Percentiles rank a stretch among this genome's conserved stretches.
phyloP scores from a whole-genome alignment of 2,113 vertebrate species.

The Apeltes quadracus region DNA sequence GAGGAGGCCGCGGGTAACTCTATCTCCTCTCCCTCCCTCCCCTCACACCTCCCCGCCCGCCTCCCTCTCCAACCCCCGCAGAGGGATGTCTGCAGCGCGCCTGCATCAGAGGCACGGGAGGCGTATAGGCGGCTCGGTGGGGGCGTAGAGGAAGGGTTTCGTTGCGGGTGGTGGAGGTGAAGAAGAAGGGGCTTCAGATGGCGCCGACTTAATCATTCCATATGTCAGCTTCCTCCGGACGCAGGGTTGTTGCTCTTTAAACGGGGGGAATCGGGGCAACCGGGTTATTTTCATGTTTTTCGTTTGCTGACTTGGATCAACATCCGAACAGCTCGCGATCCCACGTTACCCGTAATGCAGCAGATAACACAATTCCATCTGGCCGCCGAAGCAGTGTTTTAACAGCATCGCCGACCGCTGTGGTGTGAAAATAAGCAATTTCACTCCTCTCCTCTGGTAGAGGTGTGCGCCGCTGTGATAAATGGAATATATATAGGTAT shows the following conservation, averaged over 20 bases:
- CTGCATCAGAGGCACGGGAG: constrained; percentile 57
- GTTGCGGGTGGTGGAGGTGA: constrained; percentile 33
- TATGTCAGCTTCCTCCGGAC: constrained; percentile 65
- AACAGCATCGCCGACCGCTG: constrained; percentile 17
- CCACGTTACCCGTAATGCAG: constrained; percentile 19
- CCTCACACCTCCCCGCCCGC: constrained; percentile 24
- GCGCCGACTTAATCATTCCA: constrained; percentile 65
- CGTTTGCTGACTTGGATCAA: neutral
- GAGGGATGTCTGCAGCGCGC: constrained; percentile 49
- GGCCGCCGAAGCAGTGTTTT: constrained; percentile 2
- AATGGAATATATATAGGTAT: constrained; percentile 22
- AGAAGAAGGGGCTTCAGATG: constrained; percentile 51
- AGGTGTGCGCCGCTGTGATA: constrained; percentile 1
- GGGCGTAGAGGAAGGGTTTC: constrained; percentile 37
- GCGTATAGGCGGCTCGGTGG: constrained; percentile 27
- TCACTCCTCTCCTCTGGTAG: neutral
- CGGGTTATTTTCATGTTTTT: neutral
- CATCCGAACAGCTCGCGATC: neutral
- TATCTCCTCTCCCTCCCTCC: constrained; percentile 49
- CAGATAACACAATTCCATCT: neutral
- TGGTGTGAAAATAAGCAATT: constrained; percentile 24
- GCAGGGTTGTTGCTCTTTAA: neutral
- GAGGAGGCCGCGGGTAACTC: constrained; percentile 69
- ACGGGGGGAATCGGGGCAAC: neutral
- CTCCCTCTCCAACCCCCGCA: constrained; percentile 24